Conservation (phyloP, 2,888 invertebrate species). For the Lomographa bimaculata region DNA sequence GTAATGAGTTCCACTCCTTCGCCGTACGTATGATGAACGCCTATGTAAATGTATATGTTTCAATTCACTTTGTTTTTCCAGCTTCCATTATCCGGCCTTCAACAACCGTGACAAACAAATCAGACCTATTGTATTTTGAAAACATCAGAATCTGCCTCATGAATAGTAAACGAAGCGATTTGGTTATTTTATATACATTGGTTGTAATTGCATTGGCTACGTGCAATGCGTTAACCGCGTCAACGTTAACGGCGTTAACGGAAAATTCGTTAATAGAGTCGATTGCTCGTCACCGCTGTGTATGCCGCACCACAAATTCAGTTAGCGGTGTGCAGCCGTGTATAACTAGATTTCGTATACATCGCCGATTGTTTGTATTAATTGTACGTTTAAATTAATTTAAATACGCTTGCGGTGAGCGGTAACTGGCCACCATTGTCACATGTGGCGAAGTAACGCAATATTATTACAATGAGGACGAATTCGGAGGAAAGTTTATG, state of each 20-base stretch:
- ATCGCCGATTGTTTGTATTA: conserved; percentile 13
- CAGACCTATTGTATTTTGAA: background rate
- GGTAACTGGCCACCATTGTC: background rate
- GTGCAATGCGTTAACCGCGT: conserved; percentile 1
- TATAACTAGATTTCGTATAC: conserved; percentile 10
- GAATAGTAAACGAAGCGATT: conserved; percentile 13
- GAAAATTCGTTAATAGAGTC: conserved; percentile 12
- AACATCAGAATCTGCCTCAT: background rate
- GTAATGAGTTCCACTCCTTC: too few species aligned
- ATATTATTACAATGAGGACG: too few species aligned
- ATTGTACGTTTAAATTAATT: conserved; percentile 14
- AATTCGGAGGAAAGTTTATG: too few species aligned
- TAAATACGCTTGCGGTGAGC: conserved; percentile 8
- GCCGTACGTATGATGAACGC: too few species aligned
- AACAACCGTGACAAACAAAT: too few species aligned
- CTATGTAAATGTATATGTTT: too few species aligned
- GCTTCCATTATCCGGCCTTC: too few species aligned
- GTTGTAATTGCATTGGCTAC: conserved; percentile 1
- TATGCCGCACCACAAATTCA: conserved; percentile 9
- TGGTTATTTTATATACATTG: conserved; percentile 5
- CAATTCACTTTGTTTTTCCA: too few species aligned
- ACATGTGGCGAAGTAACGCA: background rate
- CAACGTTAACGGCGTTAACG: conserved; percentile 1
- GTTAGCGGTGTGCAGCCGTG: conserved; percentile 8
- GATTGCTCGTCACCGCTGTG: conserved; percentile 12